phyloP scores from a whole-genome alignment of 2,797 vertebrate genomes.

The Denticeps clupeoides region DNA sequence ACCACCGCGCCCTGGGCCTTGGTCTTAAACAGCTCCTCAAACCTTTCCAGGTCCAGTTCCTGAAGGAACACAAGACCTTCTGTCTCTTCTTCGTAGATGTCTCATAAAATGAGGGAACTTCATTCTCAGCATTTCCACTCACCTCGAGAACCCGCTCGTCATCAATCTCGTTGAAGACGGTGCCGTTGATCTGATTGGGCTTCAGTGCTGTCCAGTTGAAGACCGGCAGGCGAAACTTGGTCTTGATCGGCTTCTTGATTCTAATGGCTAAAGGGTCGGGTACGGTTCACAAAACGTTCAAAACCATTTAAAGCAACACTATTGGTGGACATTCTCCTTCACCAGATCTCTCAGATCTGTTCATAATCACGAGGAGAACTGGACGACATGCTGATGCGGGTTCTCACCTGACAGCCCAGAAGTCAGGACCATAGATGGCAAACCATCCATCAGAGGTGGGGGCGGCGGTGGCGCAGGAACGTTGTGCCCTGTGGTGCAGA shows the following conservation, averaged over 20 bases:
- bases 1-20: slow-evolving; percentile 86
- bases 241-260: slow-evolving; percentile 98
- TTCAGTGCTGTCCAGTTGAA: slow-evolving; percentile 97
- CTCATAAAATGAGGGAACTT: neutral
- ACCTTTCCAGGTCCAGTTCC: slow-evolving; percentile 87
- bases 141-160: slow-evolving; percentile 93
- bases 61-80: slow-evolving; percentile 30
- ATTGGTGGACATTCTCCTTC: neutral
- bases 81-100: neutral
- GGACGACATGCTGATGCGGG: too few species aligned
- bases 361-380: too few species aligned
- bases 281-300: neutral
- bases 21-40: slow-evolving; percentile 95
- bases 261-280: slow-evolving; percentile 65
- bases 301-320: neutral
- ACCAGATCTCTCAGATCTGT: too few species aligned
- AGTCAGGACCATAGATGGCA: slow-evolving; percentile 79
- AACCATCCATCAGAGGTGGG: slow-evolving; percentile 64
- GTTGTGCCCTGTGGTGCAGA: slow-evolving; percentile 30
- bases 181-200: slow-evolving; percentile 96
- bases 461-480: slow-evolving; percentile 40
- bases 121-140: too few species aligned
- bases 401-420: slow-evolving; percentile 78
- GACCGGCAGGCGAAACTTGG: slow-evolving; percentile 90
- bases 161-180: slow-evolving; percentile 93